Evolutionary conservation across 1,140 invertebrate genomes (phyloP).

Genomic region (Octopus sinensis): DNA sequence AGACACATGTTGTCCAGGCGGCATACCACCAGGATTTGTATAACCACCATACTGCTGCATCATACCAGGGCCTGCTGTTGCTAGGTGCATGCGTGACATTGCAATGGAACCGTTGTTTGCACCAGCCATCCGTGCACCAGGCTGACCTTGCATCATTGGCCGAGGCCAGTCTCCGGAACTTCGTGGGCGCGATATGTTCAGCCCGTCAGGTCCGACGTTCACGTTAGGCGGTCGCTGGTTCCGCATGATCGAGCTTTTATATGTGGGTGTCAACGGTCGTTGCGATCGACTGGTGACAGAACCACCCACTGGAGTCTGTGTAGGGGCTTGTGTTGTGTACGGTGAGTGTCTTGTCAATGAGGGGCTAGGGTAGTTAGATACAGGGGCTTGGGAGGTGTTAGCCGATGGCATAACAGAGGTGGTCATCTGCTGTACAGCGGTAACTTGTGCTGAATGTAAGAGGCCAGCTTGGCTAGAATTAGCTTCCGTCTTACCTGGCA

Average conservation of each 20-base stretch:
- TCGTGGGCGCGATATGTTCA: slow-evolving; percentile 54
- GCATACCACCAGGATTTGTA: slow-evolving; percentile 28
- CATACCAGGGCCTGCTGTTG: slow-evolving; percentile 30
- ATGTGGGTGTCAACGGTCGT: slow-evolving; percentile 33
- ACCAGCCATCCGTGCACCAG: slow-evolving; percentile 27
- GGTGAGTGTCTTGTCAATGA: slow-evolving; percentile 10
- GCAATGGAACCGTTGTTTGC: slow-evolving; percentile 29
- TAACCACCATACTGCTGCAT: slow-evolving; percentile 40
- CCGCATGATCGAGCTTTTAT: slow-evolving; percentile 54
- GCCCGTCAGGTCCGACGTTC: slow-evolving; percentile 58
- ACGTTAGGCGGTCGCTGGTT: slow-evolving; percentile 59
- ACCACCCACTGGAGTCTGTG: slow-evolving; percentile 20
- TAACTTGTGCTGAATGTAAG: slow-evolving; percentile 35
- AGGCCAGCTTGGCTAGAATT: slow-evolving; percentile 13
- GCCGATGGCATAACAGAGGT: slow-evolving; percentile 19
- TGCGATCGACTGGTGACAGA: slow-evolving; percentile 19
- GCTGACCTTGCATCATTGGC: slow-evolving; percentile 16
- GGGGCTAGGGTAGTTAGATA: neutral
- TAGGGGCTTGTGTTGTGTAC: slow-evolving; percentile 21
- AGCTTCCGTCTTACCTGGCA: slow-evolving; percentile 40
- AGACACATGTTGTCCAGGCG: slow-evolving; percentile 23
- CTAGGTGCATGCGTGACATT: slow-evolving; percentile 28
- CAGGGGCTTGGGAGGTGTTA: slow-evolving; percentile 14
- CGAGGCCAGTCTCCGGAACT: slow-evolving; percentile 25
- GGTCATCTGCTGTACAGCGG: slow-evolving; percentile 30